These are phyloP conservation scores for Selene dorsalis DNA, from an alignment of 2,797 vertebrate genomes.

Conservation along the genomic window DNA sequence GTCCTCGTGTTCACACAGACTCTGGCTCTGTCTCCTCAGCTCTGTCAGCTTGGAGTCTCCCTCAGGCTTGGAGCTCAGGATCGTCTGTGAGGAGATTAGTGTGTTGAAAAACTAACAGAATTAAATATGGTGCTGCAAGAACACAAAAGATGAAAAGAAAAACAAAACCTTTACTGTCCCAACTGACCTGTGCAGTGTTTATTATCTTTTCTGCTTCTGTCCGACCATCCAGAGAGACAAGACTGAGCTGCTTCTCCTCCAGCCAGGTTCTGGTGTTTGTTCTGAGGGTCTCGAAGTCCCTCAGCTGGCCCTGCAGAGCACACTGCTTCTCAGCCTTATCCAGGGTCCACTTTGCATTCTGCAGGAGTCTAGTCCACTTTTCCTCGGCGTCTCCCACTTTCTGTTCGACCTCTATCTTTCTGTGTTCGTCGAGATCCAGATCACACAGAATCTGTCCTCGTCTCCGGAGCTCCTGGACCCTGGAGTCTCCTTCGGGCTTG, in stretches of 20 bases:
- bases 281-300: slow-evolving; percentile 74
- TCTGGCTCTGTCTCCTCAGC: slow-evolving; percentile 69
- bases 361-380: slow-evolving; percentile 62
- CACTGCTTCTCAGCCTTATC: slow-evolving; percentile 66
- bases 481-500: slow-evolving; percentile 79
- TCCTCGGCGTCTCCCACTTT: slow-evolving; percentile 58
- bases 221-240: slow-evolving; percentile 73
- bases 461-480: slow-evolving; percentile 78
- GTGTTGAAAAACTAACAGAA: too few species aligned
- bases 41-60: slow-evolving; percentile 83
- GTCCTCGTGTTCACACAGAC: slow-evolving; percentile 64
- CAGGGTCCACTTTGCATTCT: slow-evolving; percentile 26
- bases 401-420: slow-evolving; percentile 59
- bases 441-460: slow-evolving; percentile 51
- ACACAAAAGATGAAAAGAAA: not conserved
- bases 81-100: slow-evolving; percentile 74
- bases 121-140: too few species aligned
- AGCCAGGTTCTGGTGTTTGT: slow-evolving; percentile 83
- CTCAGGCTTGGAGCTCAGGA: slow-evolving; percentile 81
- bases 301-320: slow-evolving; percentile 67
- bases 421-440: slow-evolving; percentile 60
- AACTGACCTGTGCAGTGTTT: slow-evolving; percentile 84
- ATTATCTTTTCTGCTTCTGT: slow-evolving; percentile 78
- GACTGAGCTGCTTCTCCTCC: slow-evolving; percentile 80
- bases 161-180: not conserved